Evolutionary conservation across 2,797 vertebrate genomes (phyloP).

Genomic region (Oryzias dopingdopingensis): DNA sequence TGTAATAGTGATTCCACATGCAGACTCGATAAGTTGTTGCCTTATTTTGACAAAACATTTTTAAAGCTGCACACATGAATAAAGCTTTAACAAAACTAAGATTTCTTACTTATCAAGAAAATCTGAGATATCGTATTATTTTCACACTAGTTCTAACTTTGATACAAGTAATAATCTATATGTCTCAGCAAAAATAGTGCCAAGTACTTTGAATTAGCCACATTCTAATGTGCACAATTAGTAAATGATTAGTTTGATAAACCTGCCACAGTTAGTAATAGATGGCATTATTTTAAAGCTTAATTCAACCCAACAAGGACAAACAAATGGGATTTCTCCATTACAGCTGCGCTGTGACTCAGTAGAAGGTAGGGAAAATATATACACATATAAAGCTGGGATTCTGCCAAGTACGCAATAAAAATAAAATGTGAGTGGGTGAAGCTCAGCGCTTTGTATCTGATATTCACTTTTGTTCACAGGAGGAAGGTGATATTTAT

Average conservation of each 20-base stretch:
- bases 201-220: no score
- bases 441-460: conserved; percentile 60
- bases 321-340: conserved; percentile 29
- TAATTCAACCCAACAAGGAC: conserved; percentile 9
- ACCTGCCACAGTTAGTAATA: neutral
- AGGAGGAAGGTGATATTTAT: conserved; percentile 69
- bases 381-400: conserved; percentile 42
- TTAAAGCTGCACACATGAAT: no score
- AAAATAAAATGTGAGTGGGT: conserved; percentile 72
- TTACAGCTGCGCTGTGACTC: conserved; percentile 29
- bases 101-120: no score
- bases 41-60: no score
- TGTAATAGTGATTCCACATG: no score
- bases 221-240: neutral
- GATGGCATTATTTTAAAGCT: conserved; percentile 5
- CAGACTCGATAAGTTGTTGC: no score
- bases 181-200: no score
- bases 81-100: no score
- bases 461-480: conserved; percentile 66
- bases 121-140: no score
- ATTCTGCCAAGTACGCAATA: conserved; percentile 58
- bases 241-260: neutral
- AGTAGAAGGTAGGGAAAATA: conserved; percentile 27
- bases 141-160: no score
- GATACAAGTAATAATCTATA: no score